phyloP scores from a whole-genome alignment of 2,113 vertebrate genomes.

The Dicentrarchus labrax region DNA sequence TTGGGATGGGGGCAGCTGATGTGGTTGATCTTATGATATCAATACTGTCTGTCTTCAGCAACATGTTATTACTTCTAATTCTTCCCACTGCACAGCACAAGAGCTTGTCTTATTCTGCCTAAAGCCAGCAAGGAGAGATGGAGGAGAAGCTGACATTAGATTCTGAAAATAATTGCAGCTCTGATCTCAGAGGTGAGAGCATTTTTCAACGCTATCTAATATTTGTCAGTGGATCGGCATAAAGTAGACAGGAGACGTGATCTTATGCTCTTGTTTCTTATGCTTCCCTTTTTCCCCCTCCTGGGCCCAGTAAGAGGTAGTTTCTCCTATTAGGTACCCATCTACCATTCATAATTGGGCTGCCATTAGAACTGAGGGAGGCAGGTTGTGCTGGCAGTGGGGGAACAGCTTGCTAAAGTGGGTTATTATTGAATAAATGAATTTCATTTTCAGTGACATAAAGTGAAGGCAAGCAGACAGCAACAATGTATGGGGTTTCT shows the following conservation, averaged over 20 bases:
- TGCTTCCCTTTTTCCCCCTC: slow-evolving; percentile 13
- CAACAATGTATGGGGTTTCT: slow-evolving; percentile 6
- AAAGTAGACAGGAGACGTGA: slow-evolving; percentile 40
- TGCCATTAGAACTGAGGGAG: slow-evolving; percentile 65
- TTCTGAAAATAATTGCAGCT: slow-evolving; percentile 61
- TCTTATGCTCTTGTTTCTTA: slow-evolving; percentile 37
- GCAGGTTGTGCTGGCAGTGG: slow-evolving; percentile 55
- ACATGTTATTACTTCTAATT: slow-evolving; percentile 6
- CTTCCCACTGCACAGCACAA: background rate
- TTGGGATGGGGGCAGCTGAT: slow-evolving; percentile 4
- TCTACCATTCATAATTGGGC: slow-evolving; percentile 72
- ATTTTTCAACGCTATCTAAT: slow-evolving; percentile 40
- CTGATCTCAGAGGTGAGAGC: slow-evolving; percentile 49
- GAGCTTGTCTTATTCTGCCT: slow-evolving; percentile 32
- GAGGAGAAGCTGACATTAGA: slow-evolving; percentile 39
- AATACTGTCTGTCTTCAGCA: slow-evolving; percentile 15
- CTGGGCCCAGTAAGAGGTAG: slow-evolving; percentile 35
- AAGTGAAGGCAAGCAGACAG: slow-evolving; percentile 43
- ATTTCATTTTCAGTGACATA: slow-evolving; percentile 58
- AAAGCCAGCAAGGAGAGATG: slow-evolving; percentile 14
- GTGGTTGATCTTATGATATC: slow-evolving; percentile 21
- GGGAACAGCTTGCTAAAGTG: slow-evolving; percentile 67
- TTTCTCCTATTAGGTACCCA: slow-evolving; percentile 64
- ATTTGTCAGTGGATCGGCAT: slow-evolving; percentile 48
- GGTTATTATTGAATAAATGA: slow-evolving; percentile 69